Evolutionary conservation across 2,888 invertebrate genomes (phyloP).

Genomic region (Drosophila pegasa): DNA sequence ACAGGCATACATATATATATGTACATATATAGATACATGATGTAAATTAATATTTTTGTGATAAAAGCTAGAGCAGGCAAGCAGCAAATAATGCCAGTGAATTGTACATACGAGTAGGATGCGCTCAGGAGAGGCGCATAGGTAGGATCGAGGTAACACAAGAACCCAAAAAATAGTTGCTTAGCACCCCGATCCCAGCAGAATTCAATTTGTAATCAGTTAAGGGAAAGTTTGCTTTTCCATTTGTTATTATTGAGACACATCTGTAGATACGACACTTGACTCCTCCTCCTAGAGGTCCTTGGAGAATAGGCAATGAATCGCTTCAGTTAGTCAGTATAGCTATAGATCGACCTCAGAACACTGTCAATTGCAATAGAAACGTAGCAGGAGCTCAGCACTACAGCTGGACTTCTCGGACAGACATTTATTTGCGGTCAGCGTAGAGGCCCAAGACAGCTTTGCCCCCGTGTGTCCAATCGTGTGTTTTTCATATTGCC

Average conservation of each 20-base stretch:
- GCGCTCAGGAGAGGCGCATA: slow-evolving; percentile 4
- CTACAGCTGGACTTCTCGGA: not conserved
- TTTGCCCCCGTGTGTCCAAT: not conserved
- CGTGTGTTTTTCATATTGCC: slow-evolving; percentile 3
- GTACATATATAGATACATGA: slow-evolving; percentile 45
- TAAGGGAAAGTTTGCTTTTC: not conserved
- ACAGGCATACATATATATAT: slow-evolving; percentile 13
- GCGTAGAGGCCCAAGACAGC: not conserved
- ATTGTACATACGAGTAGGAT: slow-evolving; percentile 63
- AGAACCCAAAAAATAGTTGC: slow-evolving; percentile 4
- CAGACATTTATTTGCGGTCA: not conserved
- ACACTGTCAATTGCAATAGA: not conserved
- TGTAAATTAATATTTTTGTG: slow-evolving; percentile 73
- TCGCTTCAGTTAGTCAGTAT: too few species aligned
- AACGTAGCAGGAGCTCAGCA: not conserved
- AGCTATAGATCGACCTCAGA: not conserved
- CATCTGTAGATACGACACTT: not conserved
- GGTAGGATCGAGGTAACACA: not conserved
- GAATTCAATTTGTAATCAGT: slow-evolving; percentile 1
- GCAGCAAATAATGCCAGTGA: slow-evolving; percentile 60
- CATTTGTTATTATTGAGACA: not conserved
- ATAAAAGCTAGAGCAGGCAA: slow-evolving; percentile 59
- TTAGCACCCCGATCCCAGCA: slow-evolving; percentile 8
- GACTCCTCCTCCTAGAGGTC: not conserved
- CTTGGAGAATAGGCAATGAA: not conserved